A percentile compares a stretch with the other conserved stretches of the same genome.
Evolutionary conservation across 1,140 invertebrate genomes (phyloP).

Genomic region (Drosophila arawakana): DNA sequence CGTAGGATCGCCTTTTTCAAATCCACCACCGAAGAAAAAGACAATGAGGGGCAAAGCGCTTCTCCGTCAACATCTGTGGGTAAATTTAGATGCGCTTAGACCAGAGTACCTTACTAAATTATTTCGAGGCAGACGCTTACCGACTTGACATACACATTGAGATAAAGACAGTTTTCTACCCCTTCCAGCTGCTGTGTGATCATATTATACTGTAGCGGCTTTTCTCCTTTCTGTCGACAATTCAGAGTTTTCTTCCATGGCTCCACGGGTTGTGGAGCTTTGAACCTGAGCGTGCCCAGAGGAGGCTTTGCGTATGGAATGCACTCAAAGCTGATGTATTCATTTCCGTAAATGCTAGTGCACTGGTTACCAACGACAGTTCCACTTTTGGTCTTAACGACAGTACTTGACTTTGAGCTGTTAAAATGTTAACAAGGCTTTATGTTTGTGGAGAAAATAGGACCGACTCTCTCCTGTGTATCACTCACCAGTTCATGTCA

Average conservation of each 20-base stretch:
- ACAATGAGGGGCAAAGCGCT: slow-evolving; percentile 69
- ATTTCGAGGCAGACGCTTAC: slow-evolving; percentile 54
- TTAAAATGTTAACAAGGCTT: background rate
- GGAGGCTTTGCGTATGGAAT: slow-evolving; percentile 89
- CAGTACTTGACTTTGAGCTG: background rate
- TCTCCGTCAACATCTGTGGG: slow-evolving; percentile 46
- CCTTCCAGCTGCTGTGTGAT: slow-evolving; percentile 52
- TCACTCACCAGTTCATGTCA: slow-evolving; percentile 51
- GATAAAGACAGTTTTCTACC: slow-evolving; percentile 86
- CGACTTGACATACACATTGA: slow-evolving; percentile 85
- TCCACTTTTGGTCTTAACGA: slow-evolving; percentile 50
- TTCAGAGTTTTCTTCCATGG: slow-evolving; percentile 85
- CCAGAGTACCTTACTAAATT: background rate
- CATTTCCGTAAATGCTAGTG: slow-evolving; percentile 60
- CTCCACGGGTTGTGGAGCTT: slow-evolving; percentile 85
- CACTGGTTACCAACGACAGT: slow-evolving; percentile 53
- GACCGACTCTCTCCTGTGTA: background rate
- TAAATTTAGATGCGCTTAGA: background rate
- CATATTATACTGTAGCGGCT: slow-evolving; percentile 68
- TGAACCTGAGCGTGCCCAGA: slow-evolving; percentile 86
- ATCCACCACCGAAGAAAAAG: slow-evolving; percentile 88
- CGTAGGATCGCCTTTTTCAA: slow-evolving; percentile 85
- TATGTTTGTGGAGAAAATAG: background rate
- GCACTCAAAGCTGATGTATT: slow-evolving; percentile 84
- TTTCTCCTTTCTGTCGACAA: slow-evolving; percentile 52